Conservation (phyloP, 2,888 invertebrate species). For the Papilio gigon region DNA sequence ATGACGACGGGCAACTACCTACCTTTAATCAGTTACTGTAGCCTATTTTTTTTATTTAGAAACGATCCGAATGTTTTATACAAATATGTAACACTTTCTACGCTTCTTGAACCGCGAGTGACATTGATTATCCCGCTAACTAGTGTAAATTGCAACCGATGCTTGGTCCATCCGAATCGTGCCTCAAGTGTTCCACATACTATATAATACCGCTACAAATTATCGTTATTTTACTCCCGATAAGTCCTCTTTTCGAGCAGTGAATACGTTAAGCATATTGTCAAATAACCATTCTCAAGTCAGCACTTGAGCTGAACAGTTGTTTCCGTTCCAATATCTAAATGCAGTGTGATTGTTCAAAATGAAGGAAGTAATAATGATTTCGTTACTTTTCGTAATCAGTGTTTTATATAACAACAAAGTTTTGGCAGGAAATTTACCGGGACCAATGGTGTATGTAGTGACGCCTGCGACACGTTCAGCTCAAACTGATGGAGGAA, state of each 20-base stretch:
- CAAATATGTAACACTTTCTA: slow-evolving; percentile 80
- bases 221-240: slow-evolving; percentile 70
- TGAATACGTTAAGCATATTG: slow-evolving; percentile 46
- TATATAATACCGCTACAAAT: slow-evolving; percentile 75
- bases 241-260: slow-evolving; percentile 56
- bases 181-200: slow-evolving; percentile 70
- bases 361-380: slow-evolving; percentile 59
- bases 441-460: slow-evolving; percentile 73
- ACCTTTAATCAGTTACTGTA: not conserved
- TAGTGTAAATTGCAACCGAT: slow-evolving; percentile 71
- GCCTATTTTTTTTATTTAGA: slow-evolving; percentile 32
- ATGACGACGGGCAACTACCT: not conserved
- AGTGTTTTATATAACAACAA: slow-evolving; percentile 48
- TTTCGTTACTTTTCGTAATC: slow-evolving; percentile 40
- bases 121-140: slow-evolving; percentile 70
- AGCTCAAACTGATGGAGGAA: slow-evolving; percentile 56
- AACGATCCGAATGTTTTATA: slow-evolving; percentile 57
- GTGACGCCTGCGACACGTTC: slow-evolving; percentile 70
- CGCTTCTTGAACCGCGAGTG: slow-evolving; percentile 54
- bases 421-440: slow-evolving; percentile 57
- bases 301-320: slow-evolving; percentile 60
- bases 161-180: slow-evolving; percentile 68
- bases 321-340: slow-evolving; percentile 49
- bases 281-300: slow-evolving; percentile 64
- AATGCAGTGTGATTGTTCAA: slow-evolving; percentile 57